phyloP scores from a whole-genome alignment of 2,797 vertebrate species.

The Helostoma temminkii region DNA sequence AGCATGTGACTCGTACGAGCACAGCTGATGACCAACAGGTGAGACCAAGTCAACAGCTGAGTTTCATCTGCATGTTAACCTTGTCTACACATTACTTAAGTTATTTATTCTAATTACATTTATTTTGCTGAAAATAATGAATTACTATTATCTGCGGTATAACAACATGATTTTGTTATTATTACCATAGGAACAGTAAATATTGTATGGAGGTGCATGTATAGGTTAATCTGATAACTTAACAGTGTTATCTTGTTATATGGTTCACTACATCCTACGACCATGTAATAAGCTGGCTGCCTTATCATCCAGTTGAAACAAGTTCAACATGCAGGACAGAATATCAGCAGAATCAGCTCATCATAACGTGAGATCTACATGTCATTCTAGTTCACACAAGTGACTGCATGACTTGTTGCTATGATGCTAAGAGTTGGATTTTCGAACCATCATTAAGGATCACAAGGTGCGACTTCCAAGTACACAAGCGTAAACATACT shows the following conservation, averaged over 20 bases:
- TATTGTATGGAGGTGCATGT: conserved; percentile 26
- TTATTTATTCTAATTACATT: not conserved
- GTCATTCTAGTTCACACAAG: not conserved
- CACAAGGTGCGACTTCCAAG: not conserved
- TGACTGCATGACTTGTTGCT: not conserved
- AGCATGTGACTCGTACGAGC: conserved; percentile 46
- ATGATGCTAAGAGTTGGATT: not conserved
- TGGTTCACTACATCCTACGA: conserved; percentile 37
- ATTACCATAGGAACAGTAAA: not conserved
- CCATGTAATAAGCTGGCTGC: conserved; percentile 20
- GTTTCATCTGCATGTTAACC: conserved; percentile 11
- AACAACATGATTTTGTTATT: not conserved
- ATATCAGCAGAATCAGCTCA: not conserved
- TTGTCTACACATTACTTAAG: not conserved
- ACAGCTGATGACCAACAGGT: conserved; percentile 33
- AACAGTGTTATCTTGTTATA: conserved; percentile 53
- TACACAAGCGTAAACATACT: conserved; percentile 12
- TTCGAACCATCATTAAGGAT: not conserved
- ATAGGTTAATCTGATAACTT: conserved; percentile 45
- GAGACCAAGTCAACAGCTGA: conserved; percentile 21
- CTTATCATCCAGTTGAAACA: not conserved
- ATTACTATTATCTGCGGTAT: not conserved
- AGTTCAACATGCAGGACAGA: conserved; percentile 8
- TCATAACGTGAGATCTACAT: not conserved
- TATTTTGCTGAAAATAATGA: not conserved